Evolutionary conservation across 2,888 invertebrate species (phyloP), one percentile per base, ranked within the genome.

Genomic region (Torymus aiolomorphi): DNA sequence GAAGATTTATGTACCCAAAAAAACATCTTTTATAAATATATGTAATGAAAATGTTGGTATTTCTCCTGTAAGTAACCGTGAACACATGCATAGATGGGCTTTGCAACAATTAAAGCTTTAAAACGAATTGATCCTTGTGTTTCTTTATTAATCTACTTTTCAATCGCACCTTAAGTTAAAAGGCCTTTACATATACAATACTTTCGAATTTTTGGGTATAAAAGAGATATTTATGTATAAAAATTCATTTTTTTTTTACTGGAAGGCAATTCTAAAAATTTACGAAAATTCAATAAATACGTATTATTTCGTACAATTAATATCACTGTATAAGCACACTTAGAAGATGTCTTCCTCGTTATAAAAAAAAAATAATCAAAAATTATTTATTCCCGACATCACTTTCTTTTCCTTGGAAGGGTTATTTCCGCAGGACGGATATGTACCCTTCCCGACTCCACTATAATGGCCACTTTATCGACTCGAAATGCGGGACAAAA

Each of bases 31-130:
- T 81, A 75, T 81, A 81, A 78, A 49, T 74, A 71, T 78, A 73
- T 76, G 54, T 80, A 78, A 65, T 70, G 31, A 31, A 78, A 75
- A 66, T 81, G 71, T 72, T 72, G 70, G 78, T 78, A 78, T 78
- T 75, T 78, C 63, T 63, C 73, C 76, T 76, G 54, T 80, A 80
- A 81, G 57, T 76, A 78, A 79, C 16, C 79, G 79, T 81, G 76
- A 59, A 79, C 76, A 79, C 57, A 72, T 78, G 75, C 69, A 79
- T 81, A 81, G 70, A 78, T 81, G 54, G 70, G 74, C 76, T 81
- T 79, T 79, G 76, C 78, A 79, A 76, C 61, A 74, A 81, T 81
- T 81, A 81, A 81, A 81, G 76, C 73, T 74, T 78, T 75, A 8
- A 66, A 78, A 74, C 52, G 12, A 80, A 2, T 5, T 31, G 4